phyloP scores from a whole-genome alignment of 1,140 invertebrate genomes.

The Meloidogyne hapla region DNA sequence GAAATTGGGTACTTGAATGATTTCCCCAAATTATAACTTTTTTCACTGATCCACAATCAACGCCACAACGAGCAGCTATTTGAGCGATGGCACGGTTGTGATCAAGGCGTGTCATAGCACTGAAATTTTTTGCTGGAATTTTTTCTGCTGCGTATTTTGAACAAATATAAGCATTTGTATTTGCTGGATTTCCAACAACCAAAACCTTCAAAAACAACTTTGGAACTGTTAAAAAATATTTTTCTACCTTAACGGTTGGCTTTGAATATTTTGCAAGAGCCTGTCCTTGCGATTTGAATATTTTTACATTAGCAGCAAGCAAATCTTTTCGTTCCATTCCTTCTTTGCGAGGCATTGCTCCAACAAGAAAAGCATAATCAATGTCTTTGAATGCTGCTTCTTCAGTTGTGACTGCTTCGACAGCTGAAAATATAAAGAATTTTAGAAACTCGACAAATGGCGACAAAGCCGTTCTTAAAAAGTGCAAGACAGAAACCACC shows the following conservation, averaged over 20 bases:
- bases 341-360: slow-evolving; percentile 94
- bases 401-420: slow-evolving; percentile 83
- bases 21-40: slow-evolving; percentile 99
- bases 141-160: slow-evolving; percentile 93
- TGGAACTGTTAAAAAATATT: not conserved
- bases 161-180: slow-evolving; percentile 90
- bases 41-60: slow-evolving; percentile 74
- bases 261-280: slow-evolving; percentile 87
- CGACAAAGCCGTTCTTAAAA: no score
- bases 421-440: slow-evolving; percentile 68
- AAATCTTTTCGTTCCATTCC: slow-evolving; percentile 98
- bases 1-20: slow-evolving; percentile 97
- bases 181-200: slow-evolving; percentile 98
- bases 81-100: slow-evolving; percentile 91
- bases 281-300: slow-evolving; percentile 90
- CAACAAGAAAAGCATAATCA: slow-evolving; percentile 94
- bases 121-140: slow-evolving; percentile 91
- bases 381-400: slow-evolving; percentile 89
- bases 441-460: no score
- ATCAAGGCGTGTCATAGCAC: slow-evolving; percentile 95
- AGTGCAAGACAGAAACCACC: not conserved
- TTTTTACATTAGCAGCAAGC: slow-evolving; percentile 92
- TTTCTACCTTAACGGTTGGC: slow-evolving; percentile 84
- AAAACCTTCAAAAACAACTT: slow-evolving; percentile 68
- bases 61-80: slow-evolving; percentile 68